Conservation (phyloP, 2,888 invertebrate genomes). For the Macrophya annulata region DNA sequence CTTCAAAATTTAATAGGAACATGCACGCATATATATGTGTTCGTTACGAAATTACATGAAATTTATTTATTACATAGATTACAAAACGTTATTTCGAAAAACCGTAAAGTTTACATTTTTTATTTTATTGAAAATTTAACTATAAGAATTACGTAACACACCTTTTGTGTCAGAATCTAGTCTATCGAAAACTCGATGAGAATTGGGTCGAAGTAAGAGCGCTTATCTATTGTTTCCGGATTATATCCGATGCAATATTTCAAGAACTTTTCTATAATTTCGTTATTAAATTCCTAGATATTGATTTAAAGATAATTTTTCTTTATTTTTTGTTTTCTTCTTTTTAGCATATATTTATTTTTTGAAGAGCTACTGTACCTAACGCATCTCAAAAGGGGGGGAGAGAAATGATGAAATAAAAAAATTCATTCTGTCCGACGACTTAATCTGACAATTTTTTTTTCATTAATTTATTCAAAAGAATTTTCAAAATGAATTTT, state of each 20-base stretch:
- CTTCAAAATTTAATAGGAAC: not conserved
- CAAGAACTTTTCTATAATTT: conserved; percentile 22
- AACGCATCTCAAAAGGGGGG: not conserved
- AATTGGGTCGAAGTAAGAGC: conserved; percentile 45
- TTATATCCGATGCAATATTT: conserved; percentile 23
- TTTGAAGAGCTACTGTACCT: too few species aligned
- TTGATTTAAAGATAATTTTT: not conserved
- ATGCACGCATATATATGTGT: not conserved
- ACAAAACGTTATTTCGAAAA: too few species aligned
- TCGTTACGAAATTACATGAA: not conserved
- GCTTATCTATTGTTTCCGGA: conserved; percentile 52
- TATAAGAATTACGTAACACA: not conserved
- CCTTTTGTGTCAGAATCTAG: not conserved
- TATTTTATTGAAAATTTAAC: conserved; percentile 4
- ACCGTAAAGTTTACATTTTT: too few species aligned
- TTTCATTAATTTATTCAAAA: not conserved
- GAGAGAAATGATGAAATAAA: not conserved
- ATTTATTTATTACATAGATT: not conserved
- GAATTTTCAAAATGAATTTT: not conserved
- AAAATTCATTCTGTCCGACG: not conserved
- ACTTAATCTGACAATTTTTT: too few species aligned
- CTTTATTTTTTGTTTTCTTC: not conserved
- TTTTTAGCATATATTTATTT: not conserved
- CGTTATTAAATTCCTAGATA: not conserved
- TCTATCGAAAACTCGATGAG: conserved; percentile 10